Evolutionary conservation across 2,888 invertebrate species (phyloP), one percentile per base, ranked within the genome.

Genomic region (Melikaiella ostensackeni): DNA sequence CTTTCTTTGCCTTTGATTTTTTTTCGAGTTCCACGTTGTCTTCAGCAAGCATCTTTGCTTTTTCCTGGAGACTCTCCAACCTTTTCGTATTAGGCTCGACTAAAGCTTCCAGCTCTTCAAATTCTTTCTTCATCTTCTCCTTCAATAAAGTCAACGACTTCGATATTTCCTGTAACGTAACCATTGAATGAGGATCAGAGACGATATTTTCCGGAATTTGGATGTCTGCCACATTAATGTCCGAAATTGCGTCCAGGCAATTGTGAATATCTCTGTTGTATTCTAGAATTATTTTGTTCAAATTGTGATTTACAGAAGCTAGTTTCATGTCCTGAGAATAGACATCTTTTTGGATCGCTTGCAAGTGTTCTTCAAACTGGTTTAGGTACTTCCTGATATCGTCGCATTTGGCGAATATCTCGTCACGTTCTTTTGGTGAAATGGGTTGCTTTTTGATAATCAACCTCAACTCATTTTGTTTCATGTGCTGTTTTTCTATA

Each of bases 231-330:
- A 73, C n/a, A 46, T 42, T 27, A 30, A 73, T 42, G 35, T 42
- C 50, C 13, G 62, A 33, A 24, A 50, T 19, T 4, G 21, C 62
- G 11, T 50, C 61, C 16, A 73, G 30, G 38, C 21, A 27, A 30
- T 73, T 80, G 38, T 89, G 83, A 70, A 91, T 84, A 35, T 88
- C 85, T 64, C 88, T 87, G 75, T 91, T 91, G 46, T 89, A 90
- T 6, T 84, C 84, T 21, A 89, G 77, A 50, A 90, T 78, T 5
- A 82, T 76, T 83, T 89, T 89, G 33, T 82, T 85, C 19, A 91
- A 81, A 79, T 84, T 86, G 55, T 84, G 86, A 73, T 84, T 87
- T 27, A 81, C 75, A 6, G 85, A 82, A n/a, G 88, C 82, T 11
- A 88, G 81, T 77, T 88, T 87, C 1, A 91, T 85, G 38, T 91